A percentile compares a stretch with the other conserved stretches of the same genome.
phyloP scores from a whole-genome alignment of 1,140 invertebrate species.

The Helicoverpa armigera region DNA sequence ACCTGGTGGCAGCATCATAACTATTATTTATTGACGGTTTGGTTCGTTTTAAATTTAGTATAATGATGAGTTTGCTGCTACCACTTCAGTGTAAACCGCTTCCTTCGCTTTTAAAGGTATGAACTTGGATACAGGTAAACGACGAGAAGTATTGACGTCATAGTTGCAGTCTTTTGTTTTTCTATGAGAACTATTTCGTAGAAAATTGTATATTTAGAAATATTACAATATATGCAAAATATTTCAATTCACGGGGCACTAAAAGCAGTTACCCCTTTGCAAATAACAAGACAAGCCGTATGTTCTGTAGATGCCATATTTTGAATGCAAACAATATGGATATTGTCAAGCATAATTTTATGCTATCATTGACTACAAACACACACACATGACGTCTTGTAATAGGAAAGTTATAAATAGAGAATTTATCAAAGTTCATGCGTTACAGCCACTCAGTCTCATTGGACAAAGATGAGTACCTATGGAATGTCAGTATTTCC shows the following conservation, averaged over 20 bases:
- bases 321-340: neutral
- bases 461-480: slow-evolving; percentile 40
- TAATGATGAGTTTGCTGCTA: slow-evolving; percentile 51
- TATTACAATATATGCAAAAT: no score
- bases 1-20: slow-evolving; percentile 71
- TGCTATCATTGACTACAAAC: neutral
- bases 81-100: slow-evolving; percentile 32
- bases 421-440: slow-evolving; percentile 43
- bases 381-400: slow-evolving; percentile 7
- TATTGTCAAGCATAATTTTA: slow-evolving; percentile 8
- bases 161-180: no score
- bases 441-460: slow-evolving; percentile 35
- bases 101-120: neutral
- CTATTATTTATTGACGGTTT: slow-evolving; percentile 73
- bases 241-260: no score
- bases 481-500: slow-evolving; percentile 35
- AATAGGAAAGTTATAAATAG: slow-evolving; percentile 41
- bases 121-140: neutral
- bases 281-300: no score
- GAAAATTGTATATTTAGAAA: no score
- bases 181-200: no score
- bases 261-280: neutral
- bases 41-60: slow-evolving; percentile 75
- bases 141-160: no score
- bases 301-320: neutral